A percentile compares a stretch with the other conserved stretches of the same genome.
These are phyloP conservation scores for Nemapogon koenigi DNA, from an alignment of 2,888 invertebrate genomes.

Conservation along the genomic window DNA sequence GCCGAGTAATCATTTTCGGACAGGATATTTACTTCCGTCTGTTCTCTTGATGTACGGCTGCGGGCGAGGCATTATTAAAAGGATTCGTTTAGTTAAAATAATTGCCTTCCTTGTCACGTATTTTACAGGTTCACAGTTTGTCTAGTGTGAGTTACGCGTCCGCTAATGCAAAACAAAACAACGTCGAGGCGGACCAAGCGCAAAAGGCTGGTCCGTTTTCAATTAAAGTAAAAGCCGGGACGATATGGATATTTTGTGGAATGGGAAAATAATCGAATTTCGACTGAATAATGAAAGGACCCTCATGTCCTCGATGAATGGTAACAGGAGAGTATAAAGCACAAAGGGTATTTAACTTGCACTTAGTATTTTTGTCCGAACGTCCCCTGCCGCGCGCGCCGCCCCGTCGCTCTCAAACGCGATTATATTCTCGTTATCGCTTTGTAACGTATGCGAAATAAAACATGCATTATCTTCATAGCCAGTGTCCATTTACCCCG, in stretches of 20 bases:
- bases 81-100: conserved; percentile 19
- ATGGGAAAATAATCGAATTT: conserved; percentile 66
- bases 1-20: conserved; percentile 59
- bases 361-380: conserved; percentile 59
- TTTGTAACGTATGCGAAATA: conserved; percentile 59
- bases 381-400: conserved; percentile 23
- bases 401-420: conserved; percentile 16
- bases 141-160: not conserved
- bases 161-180: conserved; percentile 5
- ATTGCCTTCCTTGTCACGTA: conserved; percentile 3
- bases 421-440: conserved; percentile 60
- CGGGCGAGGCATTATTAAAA: conserved; percentile 34
- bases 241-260: conserved; percentile 62
- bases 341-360: conserved; percentile 64
- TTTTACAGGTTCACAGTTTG: conserved; percentile 1
- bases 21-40: conserved; percentile 58
- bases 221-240: conserved; percentile 58
- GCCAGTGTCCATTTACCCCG: conserved; percentile 54
- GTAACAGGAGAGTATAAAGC: conserved; percentile 44
- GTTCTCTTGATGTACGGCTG: conserved; percentile 38
- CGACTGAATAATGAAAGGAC: conserved; percentile 60
- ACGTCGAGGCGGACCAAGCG: conserved; percentile 3
- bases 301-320: conserved; percentile 38
- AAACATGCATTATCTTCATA: conserved; percentile 55
- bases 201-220: conserved; percentile 35